Evolutionary conservation across 2,888 invertebrate species (phyloP), one percentile per base, ranked within the genome.

Genomic region (Agrilus biguttatus): DNA sequence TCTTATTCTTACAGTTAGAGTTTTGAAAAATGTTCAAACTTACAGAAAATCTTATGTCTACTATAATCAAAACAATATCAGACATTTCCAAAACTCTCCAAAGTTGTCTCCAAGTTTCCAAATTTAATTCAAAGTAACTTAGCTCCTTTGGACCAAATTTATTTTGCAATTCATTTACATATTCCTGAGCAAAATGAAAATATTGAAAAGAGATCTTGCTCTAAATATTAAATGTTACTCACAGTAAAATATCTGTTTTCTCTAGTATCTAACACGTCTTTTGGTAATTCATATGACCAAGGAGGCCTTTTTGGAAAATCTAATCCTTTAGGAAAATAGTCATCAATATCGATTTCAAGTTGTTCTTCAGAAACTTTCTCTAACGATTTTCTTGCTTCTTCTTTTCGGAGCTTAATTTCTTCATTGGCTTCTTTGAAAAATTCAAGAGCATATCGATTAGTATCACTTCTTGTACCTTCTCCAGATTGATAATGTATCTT

Each of bases 1-100:
- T 7, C 21, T n/a, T 14, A n/a, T 8, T 33, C 6, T 3, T 33
- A 35, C 34, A 8, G 33, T 35, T 6, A 5, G 6, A 35, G 7
- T 33, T 36, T 17, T 21, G 14, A 42, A 49, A 39, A 10, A 36
- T 10, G 12, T 21, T 12, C 13, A 42, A 17, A 69, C 75, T 74
- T 63, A 86, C 86, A 7, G 88, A 76, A 65, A 75, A 91, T 58
- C 92, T 72, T 38, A 91, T 83, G 62, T 96, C 96, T 0, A 88
- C 85, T 47, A 96, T 86, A 8, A 90, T 73, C 10, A 96, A 68
- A 12, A 95, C 60, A 23, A 96, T 71, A 58, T 96, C 95, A 0
- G 92, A 90, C 78, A 93, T 88, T 65, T 96, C 96, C 6, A 92
- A 59, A 0, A 96, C 95, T 35, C 96, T 69, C 96, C 96, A 96